Base-by-base conservation (phyloP, 2,797 vertebrate species). In the Hypotaenidia okinawae region DNA sequence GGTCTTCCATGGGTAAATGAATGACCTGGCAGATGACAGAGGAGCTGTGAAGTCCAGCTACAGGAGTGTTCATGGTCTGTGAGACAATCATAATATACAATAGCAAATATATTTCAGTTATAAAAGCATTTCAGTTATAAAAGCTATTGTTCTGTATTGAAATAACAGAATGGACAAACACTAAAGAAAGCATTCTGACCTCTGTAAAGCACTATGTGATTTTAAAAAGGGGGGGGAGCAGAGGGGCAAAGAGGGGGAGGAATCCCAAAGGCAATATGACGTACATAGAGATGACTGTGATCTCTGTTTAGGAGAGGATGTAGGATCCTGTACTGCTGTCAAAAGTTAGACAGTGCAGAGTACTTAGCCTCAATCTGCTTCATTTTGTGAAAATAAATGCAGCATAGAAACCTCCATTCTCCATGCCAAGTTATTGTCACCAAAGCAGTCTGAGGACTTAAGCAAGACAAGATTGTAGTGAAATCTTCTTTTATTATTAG, bases 1-100 rank as follows among this genome's bases (percentile, higher is more conserved):
- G 49, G 54, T 68, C n/a, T 86, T 78, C 86, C 58, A 19, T 52
- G 33, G 32, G 16, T 35, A 63, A 59, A 11, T 78, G 28, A 73
- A 24, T 58, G 45, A 33, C 37, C 61, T 91, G 72, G 45, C 43
- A 87, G 64, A 67, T 80, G 64, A n/a, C 5, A 4, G 35, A 91
- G 28, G 49, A 89, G 23, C 69, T 51, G 68, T 87, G 58, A 94
- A 92, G 87, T 74, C 22, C 58, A 77, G 49, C 37, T 94, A 32
- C 57, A 80, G n/a, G 10, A 37, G 22, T 25, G 52, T 95, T 96
- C 96, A 94, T 68, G 96, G 82, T 96, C 93, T 80, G 14, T 80
- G 54, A 73, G 73, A 47, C 76, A 96, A 89, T 84, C 41, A 96
- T 94, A 96, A 94, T 96, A 54, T 47, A 93, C 87, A 95, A 96